These are phyloP conservation scores for Xerus rutilus DNA, from an alignment of 2,797 vertebrate genomes.

Conservation along the genomic window DNA sequence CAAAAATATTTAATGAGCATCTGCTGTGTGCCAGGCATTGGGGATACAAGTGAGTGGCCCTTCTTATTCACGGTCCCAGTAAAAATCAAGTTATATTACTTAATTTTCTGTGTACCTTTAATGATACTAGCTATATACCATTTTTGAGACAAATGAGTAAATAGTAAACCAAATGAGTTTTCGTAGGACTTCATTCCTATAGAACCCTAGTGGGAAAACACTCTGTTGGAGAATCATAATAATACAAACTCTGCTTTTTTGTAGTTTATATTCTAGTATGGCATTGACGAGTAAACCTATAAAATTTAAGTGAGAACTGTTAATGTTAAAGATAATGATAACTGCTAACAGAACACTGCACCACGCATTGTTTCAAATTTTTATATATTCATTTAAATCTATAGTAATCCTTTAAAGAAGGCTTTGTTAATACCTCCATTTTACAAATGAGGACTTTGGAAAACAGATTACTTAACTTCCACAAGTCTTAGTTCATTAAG, in stretches of 20 bases:
- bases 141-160: conserved; percentile 44
- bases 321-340: conserved; percentile 7
- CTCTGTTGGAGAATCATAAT: not conserved
- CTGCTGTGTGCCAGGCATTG: not conserved
- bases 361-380: not conserved
- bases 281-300: not conserved
- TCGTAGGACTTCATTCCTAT: not conserved
- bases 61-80: not conserved
- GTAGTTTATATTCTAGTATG: conserved; percentile 34
- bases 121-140: not conserved
- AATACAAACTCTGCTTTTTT: not conserved
- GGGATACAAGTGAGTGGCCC: not conserved
- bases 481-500: conserved; percentile 8
- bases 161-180: conserved; percentile 37
- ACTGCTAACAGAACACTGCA: not conserved
- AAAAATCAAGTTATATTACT: not conserved
- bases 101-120: not conserved
- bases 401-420: conserved; percentile 8
- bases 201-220: not conserved
- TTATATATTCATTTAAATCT: conserved; percentile 27
- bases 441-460: conserved; percentile 49
- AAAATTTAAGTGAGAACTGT: not conserved
- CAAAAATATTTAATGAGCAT: conserved; percentile 51
- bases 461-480: conserved; percentile 15
- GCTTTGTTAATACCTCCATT: not conserved